Evolutionary conservation across 2,888 invertebrate species (phyloP).

Genomic region (Ectemnius continuus): DNA sequence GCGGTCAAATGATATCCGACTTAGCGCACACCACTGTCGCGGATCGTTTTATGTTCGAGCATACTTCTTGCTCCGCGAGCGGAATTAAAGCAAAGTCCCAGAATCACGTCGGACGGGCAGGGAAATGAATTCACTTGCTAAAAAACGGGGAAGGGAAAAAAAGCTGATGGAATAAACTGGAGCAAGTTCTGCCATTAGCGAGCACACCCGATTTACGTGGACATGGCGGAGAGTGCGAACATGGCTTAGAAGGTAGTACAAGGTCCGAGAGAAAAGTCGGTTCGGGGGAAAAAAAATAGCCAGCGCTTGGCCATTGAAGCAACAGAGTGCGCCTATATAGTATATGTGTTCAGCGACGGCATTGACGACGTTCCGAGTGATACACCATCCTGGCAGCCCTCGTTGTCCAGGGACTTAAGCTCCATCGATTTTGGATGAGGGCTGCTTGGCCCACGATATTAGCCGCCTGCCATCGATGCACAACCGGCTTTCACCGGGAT

Average conservation of each 20-base stretch:
- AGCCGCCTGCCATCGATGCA: slow-evolving; percentile 47
- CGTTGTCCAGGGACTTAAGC: slow-evolving; percentile 72
- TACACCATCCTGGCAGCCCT: slow-evolving; percentile 33
- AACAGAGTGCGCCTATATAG: too few relatives aligned
- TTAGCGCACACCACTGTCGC: too few relatives aligned
- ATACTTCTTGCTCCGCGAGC: too few relatives aligned
- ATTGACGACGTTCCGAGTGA: not conserved
- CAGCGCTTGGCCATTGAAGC: slow-evolving; percentile 31
- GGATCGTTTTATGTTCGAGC: too few relatives aligned
- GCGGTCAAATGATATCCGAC: too few relatives aligned
- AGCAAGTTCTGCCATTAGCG: too few relatives aligned
- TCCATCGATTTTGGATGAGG: slow-evolving; percentile 74
- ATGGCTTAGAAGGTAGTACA: not conserved
- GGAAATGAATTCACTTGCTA: too few relatives aligned
- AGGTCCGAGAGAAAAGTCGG: not conserved
- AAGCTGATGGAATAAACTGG: too few relatives aligned
- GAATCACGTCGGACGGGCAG: too few relatives aligned
- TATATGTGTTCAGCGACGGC: slow-evolving; percentile 11
- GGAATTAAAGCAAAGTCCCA: too few relatives aligned
- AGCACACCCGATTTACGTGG: too few relatives aligned
- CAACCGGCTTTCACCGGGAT: slow-evolving; percentile 35
- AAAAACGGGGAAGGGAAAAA: too few relatives aligned
- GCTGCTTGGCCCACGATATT: slow-evolving; percentile 58
- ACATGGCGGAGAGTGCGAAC: not conserved
- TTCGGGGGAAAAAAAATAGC: slow-evolving; percentile 3